phyloP scores from a whole-genome alignment of 2,797 vertebrate species.

The Darevskia nairensis region DNA sequence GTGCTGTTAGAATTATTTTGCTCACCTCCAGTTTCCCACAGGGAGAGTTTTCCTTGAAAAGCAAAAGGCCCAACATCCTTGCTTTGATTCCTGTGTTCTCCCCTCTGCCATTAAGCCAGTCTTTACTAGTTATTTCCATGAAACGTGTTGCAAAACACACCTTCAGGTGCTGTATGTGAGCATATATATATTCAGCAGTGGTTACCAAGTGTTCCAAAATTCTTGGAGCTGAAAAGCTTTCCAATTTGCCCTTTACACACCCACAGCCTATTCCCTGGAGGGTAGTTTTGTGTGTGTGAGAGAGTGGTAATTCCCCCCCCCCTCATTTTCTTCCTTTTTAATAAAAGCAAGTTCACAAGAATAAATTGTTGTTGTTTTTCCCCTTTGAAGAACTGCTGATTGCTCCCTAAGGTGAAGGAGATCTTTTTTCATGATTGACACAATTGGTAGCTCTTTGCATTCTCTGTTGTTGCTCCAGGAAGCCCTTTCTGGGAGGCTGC shows the following conservation, averaged over 20 bases:
- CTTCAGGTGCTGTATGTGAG: slow-evolving; percentile 5
- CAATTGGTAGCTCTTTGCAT: slow-evolving; percentile 47
- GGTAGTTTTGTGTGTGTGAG: not conserved
- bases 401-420: not conserved
- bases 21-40: slow-evolving; percentile 26
- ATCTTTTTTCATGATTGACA: not conserved
- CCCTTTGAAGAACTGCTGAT: slow-evolving; percentile 53
- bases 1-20: slow-evolving; percentile 32
- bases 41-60: slow-evolving; percentile 32
- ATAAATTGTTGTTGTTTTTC: slow-evolving; percentile 40
- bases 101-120: not conserved
- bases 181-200: slow-evolving; percentile 1
- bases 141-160: slow-evolving; percentile 6
- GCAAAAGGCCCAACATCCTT: not conserved
- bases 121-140: slow-evolving; percentile 36
- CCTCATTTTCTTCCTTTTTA: not conserved
- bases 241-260: slow-evolving; percentile 42
- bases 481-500: slow-evolving; percentile 33
- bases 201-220: not conserved
- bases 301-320: not conserved
- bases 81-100: not conserved
- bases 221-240: not conserved
- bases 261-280: not conserved
- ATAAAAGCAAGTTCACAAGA: slow-evolving; percentile 36
- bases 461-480: slow-evolving; percentile 44